A percentile compares a stretch with the other conserved stretches of the same genome.
phyloP scores from a whole-genome alignment of 1,140 invertebrate species.

The Acyrthosiphon pisum region DNA sequence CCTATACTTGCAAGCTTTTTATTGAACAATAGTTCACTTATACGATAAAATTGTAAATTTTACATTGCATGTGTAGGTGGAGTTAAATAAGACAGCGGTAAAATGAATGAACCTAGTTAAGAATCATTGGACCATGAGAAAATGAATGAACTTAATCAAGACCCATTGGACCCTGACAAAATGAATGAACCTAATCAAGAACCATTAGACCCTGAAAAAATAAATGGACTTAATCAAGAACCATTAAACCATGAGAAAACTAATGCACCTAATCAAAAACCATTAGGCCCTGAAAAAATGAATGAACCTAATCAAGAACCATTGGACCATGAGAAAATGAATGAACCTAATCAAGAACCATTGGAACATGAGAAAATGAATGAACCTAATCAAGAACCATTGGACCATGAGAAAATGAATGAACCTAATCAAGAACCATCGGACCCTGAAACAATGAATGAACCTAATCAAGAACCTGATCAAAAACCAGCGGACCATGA shows the following conservation, averaged over 20 bases:
- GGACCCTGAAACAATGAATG: not conserved
- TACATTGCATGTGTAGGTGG: not conserved
- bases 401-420: not conserved
- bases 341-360: not conserved
- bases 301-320: too few species aligned
- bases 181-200: too few species aligned
- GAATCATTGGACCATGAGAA: too few species aligned
- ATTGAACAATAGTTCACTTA: not conserved
- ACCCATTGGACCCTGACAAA: too few species aligned
- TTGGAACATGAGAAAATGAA: not conserved
- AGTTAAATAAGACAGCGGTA: not conserved
- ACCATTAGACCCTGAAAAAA: too few species aligned
- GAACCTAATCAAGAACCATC: not conserved
- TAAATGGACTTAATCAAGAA: too few species aligned
- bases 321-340: too few species aligned
- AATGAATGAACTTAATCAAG: too few species aligned
- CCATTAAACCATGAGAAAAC: too few species aligned
- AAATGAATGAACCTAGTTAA: not conserved
- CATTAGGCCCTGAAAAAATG: not conserved
- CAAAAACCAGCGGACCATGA: not conserved
- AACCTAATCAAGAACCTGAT: not conserved
- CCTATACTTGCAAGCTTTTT: not conserved
- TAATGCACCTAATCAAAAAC: not conserved
- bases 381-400: too few species aligned
- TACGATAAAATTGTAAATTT: not conserved